These are phyloP conservation scores for Cephus pulcher DNA, from an alignment of 2,888 invertebrate species.

Conservation along the genomic window DNA sequence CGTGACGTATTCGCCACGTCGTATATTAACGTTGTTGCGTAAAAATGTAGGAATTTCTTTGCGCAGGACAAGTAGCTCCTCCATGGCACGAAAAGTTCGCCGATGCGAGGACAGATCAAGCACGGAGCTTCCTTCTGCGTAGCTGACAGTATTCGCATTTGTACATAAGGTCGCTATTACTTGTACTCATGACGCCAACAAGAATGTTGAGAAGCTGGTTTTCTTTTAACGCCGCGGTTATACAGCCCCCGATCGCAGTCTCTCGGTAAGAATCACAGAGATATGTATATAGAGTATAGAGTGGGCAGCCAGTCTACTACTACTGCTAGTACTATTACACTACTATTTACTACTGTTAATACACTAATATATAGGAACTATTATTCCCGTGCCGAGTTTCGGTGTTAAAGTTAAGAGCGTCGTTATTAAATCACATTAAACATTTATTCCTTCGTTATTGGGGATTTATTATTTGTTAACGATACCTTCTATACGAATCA, in stretches of 20 bases:
- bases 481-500: not conserved
- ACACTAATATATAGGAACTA: not conserved
- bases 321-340: not conserved
- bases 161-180: conserved; percentile 31
- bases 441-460: not conserved
- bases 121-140: conserved; percentile 43
- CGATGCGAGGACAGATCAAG: conserved; percentile 44
- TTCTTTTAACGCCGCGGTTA: conserved; percentile 20
- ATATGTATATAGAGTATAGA: conserved; percentile 34
- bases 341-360: not conserved
- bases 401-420: not conserved
- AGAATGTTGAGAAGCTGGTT: conserved; percentile 34
- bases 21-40: conserved; percentile 28
- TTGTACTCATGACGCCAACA: conserved; percentile 26
- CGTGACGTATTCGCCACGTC: not conserved
- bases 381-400: not conserved
- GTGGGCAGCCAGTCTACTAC: conserved; percentile 21
- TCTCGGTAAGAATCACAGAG: conserved; percentile 39
- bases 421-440: not conserved
- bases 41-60: conserved; percentile 58
- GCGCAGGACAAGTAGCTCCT: conserved; percentile 55
- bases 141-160: conserved; percentile 34
- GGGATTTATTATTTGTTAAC: not conserved
- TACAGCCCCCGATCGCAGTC: not conserved
- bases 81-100: conserved; percentile 49